These are phyloP conservation scores for Cossypha heuglini DNA, from an alignment of 2,797 vertebrate species.

Conservation along the genomic window DNA sequence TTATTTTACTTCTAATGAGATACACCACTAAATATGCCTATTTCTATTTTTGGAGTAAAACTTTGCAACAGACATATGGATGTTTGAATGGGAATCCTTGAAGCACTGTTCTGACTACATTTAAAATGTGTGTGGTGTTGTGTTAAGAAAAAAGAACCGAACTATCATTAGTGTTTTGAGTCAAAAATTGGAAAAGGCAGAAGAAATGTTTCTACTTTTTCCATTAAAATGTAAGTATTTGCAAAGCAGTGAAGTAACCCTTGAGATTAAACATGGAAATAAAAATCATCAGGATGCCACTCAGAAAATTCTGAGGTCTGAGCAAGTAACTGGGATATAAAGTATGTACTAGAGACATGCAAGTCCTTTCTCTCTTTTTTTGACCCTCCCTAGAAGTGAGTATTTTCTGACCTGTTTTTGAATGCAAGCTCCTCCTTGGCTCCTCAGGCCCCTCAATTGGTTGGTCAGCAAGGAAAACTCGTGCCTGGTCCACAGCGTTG, in stretches of 20 bases:
- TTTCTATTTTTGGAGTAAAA: background rate
- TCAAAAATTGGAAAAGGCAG: background rate
- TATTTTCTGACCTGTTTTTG: constrained; percentile 83
- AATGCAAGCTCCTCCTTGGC: constrained; percentile 87
- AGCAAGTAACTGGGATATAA: background rate
- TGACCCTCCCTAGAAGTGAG: background rate
- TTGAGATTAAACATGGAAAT: background rate
- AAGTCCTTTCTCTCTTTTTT: background rate
- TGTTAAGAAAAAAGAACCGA: background rate
- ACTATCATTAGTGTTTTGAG: background rate
- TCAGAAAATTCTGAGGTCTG: background rate
- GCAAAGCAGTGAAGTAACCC: background rate
- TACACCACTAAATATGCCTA: background rate
- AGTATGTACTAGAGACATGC: background rate
- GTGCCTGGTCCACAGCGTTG: constrained; percentile 90
- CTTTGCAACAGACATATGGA: background rate
- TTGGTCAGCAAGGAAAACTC: constrained; percentile 92
- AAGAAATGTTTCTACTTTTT: background rate
- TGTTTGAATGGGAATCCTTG: background rate
- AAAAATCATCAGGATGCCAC: background rate
- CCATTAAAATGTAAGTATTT: background rate
- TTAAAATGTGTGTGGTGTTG: accelerated
- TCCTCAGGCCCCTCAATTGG: constrained; percentile 96
- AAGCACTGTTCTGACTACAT: background rate
- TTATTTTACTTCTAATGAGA: background rate